Conservation (phyloP, 2,113 vertebrate species). For the Pterocles burchelli region DNA sequence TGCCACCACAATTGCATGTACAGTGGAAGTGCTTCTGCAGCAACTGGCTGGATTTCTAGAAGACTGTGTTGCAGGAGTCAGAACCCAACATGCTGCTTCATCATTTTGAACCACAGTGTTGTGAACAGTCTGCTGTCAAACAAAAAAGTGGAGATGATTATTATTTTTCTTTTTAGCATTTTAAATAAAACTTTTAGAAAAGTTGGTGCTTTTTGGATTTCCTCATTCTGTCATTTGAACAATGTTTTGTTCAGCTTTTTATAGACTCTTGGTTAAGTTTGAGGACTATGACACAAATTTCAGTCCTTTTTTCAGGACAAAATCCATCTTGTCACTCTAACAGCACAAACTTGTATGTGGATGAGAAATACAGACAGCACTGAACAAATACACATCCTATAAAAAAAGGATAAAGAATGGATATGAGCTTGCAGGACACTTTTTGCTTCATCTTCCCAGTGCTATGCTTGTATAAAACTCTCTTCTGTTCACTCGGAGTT, state of each 20-base stretch:
- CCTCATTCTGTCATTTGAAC: neutral
- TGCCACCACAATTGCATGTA: fast-evolving
- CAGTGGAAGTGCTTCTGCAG: neutral
- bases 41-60: neutral
- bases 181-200: neutral
- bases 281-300: neutral
- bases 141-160: neutral
- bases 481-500: neutral
- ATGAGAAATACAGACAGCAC: neutral
- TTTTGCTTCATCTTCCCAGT: neutral
- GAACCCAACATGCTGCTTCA: neutral
- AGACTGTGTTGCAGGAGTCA: neutral
- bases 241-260: neutral
- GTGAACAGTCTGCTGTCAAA: neutral
- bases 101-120: neutral
- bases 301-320: neutral
- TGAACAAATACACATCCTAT: neutral
- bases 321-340: neutral
- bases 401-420: neutral
- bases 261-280: neutral
- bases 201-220: neutral
- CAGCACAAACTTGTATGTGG: neutral
- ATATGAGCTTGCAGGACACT: neutral
- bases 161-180: neutral
- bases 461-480: neutral